Evolutionary conservation across 1,140 invertebrate species (phyloP).

Genomic region (Euwallacea similis): DNA sequence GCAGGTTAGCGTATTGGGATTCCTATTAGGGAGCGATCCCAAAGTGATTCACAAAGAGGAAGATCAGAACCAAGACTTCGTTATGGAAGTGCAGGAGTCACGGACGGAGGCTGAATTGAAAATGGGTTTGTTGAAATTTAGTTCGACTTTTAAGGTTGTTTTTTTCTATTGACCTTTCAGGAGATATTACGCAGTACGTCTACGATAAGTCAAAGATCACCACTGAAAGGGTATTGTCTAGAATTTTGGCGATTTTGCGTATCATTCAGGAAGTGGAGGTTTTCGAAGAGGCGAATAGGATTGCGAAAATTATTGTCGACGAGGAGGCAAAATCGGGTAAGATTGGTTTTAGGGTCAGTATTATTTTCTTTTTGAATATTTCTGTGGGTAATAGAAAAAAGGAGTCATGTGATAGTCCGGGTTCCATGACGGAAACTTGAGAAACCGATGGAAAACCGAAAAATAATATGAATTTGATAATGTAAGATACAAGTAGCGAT

Average conservation of each 20-base stretch:
- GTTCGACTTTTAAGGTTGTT: background rate
- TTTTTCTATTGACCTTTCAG: slow-evolving; percentile 14
- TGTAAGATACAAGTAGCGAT: no score
- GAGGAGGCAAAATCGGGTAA: slow-evolving; percentile 44
- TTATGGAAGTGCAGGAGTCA: slow-evolving; percentile 29
- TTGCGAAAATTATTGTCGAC: slow-evolving; percentile 58
- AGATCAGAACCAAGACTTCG: background rate
- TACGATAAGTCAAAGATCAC: background rate
- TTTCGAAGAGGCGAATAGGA: slow-evolving; percentile 59
- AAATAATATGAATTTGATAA: no score
- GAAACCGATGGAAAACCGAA: no score
- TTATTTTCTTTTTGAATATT: no score
- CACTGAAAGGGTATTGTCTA: slow-evolving; percentile 55
- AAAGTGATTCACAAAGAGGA: background rate
- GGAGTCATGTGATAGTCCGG: no score
- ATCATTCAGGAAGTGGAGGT: slow-evolving; percentile 54
- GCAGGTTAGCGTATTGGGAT: no score
- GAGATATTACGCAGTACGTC: slow-evolving; percentile 10
- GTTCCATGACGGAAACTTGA: no score
- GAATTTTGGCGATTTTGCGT: slow-evolving; percentile 65
- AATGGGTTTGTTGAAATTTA: slow-evolving; percentile 7
- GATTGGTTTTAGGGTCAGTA: background rate
- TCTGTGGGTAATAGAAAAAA: no score
- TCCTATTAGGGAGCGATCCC: no score
- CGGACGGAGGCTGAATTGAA: slow-evolving; percentile 18